These are phyloP conservation scores for Nemotelus nigrinus DNA, from an alignment of 2,888 invertebrate genomes.

Conservation along the genomic window DNA sequence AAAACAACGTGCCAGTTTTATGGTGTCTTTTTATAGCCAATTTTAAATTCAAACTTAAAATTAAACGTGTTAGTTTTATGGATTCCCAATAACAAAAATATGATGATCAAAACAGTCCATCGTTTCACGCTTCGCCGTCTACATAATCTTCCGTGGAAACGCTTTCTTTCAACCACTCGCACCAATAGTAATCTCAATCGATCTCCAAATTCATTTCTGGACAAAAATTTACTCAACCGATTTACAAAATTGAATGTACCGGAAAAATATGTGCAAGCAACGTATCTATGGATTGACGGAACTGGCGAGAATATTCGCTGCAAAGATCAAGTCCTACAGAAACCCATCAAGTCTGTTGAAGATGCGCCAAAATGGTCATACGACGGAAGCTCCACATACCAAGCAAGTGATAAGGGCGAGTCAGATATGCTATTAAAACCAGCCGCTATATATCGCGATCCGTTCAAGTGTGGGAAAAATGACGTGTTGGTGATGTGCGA, in stretches of 20 bases:
- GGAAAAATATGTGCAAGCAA: conserved; percentile 70
- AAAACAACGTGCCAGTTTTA: too few relatives aligned
- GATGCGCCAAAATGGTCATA: conserved; percentile 81
- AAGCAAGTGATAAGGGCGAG: conserved; percentile 69
- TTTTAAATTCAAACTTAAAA: too few relatives aligned
- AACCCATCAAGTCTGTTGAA: conserved; percentile 69
- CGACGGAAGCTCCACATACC: conserved; percentile 78
- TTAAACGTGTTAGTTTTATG: too few relatives aligned
- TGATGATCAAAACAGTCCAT: too few relatives aligned
- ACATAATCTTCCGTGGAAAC: not conserved
- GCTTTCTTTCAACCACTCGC: not conserved
- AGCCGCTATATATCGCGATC: conserved; percentile 81
- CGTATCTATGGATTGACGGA: conserved; percentile 83
- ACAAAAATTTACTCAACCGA: conserved; percentile 75
- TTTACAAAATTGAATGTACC: conserved; percentile 74
- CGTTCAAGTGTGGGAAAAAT: conserved; percentile 76
- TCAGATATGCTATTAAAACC: conserved; percentile 82
- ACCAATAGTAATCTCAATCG: not conserved
- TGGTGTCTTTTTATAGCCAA: too few relatives aligned
- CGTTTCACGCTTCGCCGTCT: too few relatives aligned
- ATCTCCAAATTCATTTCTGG: conserved; percentile 82
- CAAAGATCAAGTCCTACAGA: conserved; percentile 76
- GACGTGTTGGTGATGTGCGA: conserved; percentile 82
- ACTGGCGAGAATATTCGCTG: conserved; percentile 74
- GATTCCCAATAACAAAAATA: too few relatives aligned